phyloP scores from a whole-genome alignment of 2,888 invertebrate species.

The Tetragnatha montana region DNA sequence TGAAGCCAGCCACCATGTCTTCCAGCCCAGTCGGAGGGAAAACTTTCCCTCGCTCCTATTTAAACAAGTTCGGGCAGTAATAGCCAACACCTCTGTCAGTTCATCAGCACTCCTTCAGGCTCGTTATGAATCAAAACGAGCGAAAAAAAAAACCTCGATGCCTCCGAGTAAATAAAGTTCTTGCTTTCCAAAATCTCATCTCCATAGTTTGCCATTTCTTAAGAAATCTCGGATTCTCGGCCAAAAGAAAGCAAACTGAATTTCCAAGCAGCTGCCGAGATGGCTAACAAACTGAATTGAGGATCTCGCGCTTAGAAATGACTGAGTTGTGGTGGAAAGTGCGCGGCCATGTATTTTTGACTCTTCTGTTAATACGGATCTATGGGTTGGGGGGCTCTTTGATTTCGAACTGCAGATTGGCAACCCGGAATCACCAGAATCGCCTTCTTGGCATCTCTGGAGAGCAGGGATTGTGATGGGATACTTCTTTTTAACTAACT shows the following conservation, averaged over 20 bases:
- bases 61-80: background rate
- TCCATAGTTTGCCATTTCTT: slow-evolving; percentile 61
- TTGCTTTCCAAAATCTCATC: slow-evolving; percentile 51
- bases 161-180: slow-evolving; percentile 60
- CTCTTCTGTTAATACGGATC: too few species aligned
- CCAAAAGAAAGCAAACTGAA: slow-evolving; percentile 56
- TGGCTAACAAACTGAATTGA: slow-evolving; percentile 65
- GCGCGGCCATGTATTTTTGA: too few species aligned
- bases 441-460: too few species aligned
- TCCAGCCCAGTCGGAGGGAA: background rate
- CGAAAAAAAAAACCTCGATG: slow-evolving; percentile 30
- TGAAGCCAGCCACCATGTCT: background rate
- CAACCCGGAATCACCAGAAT: too few species aligned
- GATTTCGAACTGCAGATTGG: too few species aligned
- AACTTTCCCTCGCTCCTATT: background rate
- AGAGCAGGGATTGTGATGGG: too few species aligned
- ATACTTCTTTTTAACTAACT: too few species aligned
- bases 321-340: background rate
- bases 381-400: too few species aligned
- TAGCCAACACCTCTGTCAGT: background rate
- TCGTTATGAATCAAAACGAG: slow-evolving; percentile 40
- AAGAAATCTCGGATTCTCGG: slow-evolving; percentile 58
- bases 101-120: background rate
- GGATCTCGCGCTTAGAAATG: slow-evolving; percentile 29
- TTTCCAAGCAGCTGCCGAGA: slow-evolving; percentile 41